Evolutionary conservation across 2,888 invertebrate genomes (phyloP).

Genomic region (Malthinus seriepunctatus): DNA sequence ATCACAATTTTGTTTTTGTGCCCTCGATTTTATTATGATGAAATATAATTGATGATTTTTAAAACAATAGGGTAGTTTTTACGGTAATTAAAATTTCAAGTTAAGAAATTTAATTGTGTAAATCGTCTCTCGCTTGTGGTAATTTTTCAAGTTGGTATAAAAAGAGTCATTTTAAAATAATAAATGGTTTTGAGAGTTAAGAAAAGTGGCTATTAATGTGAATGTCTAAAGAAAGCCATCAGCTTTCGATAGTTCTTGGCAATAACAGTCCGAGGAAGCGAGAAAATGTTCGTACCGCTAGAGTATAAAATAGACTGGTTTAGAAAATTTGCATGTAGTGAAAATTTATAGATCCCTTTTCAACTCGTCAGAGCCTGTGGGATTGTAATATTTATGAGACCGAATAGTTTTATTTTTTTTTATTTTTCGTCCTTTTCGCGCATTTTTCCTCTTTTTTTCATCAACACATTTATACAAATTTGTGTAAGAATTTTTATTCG

Average conservation of each 20-base stretch:
- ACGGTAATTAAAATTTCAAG: too few species aligned
- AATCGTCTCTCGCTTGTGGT: background rate
- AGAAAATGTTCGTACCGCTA: conserved; percentile 6
- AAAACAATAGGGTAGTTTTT: too few species aligned
- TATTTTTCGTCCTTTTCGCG: background rate
- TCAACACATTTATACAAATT: conserved; percentile 11
- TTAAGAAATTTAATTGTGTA: too few species aligned
- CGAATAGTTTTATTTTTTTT: conserved; percentile 15
- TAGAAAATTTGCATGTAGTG: conserved; percentile 23
- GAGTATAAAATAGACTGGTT: conserved; percentile 12
- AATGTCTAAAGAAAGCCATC: conserved; percentile 9
- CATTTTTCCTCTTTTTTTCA: conserved; percentile 3
- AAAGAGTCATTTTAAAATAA: background rate
- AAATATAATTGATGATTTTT: too few species aligned
- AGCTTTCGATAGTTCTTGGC: conserved; percentile 7
- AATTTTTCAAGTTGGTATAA: conserved; percentile 3
- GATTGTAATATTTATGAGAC: conserved; percentile 14
- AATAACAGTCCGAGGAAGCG: conserved; percentile 5
- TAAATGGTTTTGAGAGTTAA: background rate
- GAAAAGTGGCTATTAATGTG: background rate
- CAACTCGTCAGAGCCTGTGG: conserved; percentile 10
- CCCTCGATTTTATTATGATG: too few species aligned
- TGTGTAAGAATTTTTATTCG: conserved; percentile 1
- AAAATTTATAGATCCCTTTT: conserved; percentile 20
- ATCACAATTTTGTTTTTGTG: too few species aligned